phyloP scores from a whole-genome alignment of 2,888 invertebrate species.

The Drosophila meridiana region DNA sequence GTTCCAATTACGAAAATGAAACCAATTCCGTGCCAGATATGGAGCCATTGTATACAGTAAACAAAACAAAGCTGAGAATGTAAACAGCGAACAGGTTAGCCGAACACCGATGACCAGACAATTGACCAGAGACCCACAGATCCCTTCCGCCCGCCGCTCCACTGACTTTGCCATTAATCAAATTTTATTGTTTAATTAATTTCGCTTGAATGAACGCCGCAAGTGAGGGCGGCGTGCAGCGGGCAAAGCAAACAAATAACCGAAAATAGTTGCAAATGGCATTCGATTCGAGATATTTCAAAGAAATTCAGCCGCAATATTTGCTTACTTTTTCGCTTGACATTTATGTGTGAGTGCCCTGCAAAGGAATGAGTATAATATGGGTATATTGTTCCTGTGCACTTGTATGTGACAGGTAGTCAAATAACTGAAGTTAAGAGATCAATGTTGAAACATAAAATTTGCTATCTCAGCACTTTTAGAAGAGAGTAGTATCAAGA shows the following conservation, averaged over 20 bases:
- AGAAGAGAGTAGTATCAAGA: neutral
- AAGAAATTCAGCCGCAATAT: conserved; percentile 65
- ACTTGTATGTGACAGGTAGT: neutral
- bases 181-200: conserved; percentile 81
- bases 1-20: conserved; percentile 33
- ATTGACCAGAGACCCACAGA: conserved; percentile 47
- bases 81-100: conserved; percentile 64
- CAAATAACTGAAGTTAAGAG: neutral
- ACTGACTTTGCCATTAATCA: conserved; percentile 63
- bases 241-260: conserved; percentile 68
- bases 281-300: conserved; percentile 62
- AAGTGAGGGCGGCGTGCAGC: neutral
- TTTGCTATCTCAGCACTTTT: neutral
- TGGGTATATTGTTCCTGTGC: neutral
- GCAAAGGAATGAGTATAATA: neutral
- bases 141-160: neutral
- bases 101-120: conserved; percentile 28
- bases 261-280: conserved; percentile 66
- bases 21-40: conserved; percentile 33
- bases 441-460: neutral
- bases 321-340: conserved; percentile 47
- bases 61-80: conserved; percentile 53
- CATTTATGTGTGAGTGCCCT: conserved; percentile 40
- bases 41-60: conserved; percentile 34
- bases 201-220: conserved; percentile 70